Evolutionary conservation across 53 echinoderm and acorn worm genomes (phyloP).

Genomic region (Echinometra lucunter): DNA sequence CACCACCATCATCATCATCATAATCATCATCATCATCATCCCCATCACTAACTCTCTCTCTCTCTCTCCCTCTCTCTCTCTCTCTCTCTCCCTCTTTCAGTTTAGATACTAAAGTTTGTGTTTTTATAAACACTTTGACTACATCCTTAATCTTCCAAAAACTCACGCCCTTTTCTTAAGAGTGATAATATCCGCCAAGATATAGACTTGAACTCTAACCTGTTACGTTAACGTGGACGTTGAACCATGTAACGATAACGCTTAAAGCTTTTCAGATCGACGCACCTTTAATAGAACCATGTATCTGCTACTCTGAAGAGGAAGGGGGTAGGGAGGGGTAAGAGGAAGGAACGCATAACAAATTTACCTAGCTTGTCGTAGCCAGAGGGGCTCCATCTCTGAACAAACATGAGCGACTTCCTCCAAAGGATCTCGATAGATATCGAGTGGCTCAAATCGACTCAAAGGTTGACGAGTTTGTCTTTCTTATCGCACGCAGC

Average conservation of each 20-base stretch:
- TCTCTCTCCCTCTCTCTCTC: not conserved
- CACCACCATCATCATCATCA: too few species aligned
- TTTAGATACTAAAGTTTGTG: not conserved
- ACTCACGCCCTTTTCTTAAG: not conserved
- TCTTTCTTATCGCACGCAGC: conserved; percentile 57
- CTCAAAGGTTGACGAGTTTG: conserved; percentile 17
- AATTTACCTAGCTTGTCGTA: conserved; percentile 61
- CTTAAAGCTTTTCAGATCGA: conserved; percentile 1
- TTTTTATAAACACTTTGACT: not conserved
- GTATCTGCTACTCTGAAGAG: conserved; percentile 25
- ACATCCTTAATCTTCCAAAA: not conserved
- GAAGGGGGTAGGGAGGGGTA: conserved; percentile 65
- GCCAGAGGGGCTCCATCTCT: conserved; percentile 54
- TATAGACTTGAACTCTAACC: not conserved
- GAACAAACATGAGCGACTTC: conserved; percentile 55
- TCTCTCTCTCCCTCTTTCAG: not conserved
- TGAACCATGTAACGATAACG: conserved; percentile 18
- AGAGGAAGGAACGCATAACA: conserved; percentile 66
- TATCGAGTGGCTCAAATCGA: conserved; percentile 46
- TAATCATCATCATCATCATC: too few species aligned
- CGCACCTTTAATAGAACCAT: conserved; percentile 22
- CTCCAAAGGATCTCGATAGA: conserved; percentile 40
- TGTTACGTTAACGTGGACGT: conserved; percentile 4
- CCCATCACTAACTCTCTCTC: not conserved
- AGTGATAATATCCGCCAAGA: conserved; percentile 24